Conservation (phyloP, 92 coral and sea anemone genomes). For the Plumapathes pennacea region DNA sequence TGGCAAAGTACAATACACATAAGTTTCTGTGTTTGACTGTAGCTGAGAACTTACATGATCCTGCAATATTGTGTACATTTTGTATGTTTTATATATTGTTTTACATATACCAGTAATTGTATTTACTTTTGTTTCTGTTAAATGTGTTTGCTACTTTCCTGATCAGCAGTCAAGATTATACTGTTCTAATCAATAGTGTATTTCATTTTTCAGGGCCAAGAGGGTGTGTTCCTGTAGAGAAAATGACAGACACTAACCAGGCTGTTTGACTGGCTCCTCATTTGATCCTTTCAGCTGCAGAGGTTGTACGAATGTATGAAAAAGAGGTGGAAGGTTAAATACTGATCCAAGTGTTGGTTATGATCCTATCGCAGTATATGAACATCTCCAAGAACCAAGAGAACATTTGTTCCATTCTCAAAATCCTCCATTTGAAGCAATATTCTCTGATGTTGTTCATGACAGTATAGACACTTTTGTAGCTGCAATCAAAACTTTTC, state of each 20-base stretch:
- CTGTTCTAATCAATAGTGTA: no score
- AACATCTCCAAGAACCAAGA: slow-evolving; percentile 13
- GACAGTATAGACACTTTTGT: not conserved
- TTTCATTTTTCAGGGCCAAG: slow-evolving; percentile 15
- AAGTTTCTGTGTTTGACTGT: no score
- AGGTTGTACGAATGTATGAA: slow-evolving; percentile 34
- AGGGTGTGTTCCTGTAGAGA: slow-evolving; percentile 32
- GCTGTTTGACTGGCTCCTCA: slow-evolving; percentile 15
- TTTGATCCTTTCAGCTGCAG: slow-evolving; percentile 23
- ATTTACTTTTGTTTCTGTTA: no score
- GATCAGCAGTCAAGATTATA: slow-evolving; percentile 2
- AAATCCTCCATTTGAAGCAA: slow-evolving; percentile 16
- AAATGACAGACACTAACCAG: slow-evolving; percentile 14
- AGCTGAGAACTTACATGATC: no score
- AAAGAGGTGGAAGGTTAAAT: slow-evolving; percentile 22
- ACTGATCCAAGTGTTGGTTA: slow-evolving; percentile 18
- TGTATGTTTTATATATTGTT: no score
- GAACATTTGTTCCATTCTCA: slow-evolving; percentile 10
- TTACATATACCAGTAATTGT: no score
- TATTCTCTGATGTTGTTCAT: slow-evolving; percentile 22
- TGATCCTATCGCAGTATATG: slow-evolving; percentile 15
- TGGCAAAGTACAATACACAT: no score
- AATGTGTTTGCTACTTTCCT: no score
- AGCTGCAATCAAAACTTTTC: not conserved
- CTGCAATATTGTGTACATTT: no score